Evolutionary conservation across 2,113 vertebrate species (phyloP).

Genomic region (Gallinago media): DNA sequence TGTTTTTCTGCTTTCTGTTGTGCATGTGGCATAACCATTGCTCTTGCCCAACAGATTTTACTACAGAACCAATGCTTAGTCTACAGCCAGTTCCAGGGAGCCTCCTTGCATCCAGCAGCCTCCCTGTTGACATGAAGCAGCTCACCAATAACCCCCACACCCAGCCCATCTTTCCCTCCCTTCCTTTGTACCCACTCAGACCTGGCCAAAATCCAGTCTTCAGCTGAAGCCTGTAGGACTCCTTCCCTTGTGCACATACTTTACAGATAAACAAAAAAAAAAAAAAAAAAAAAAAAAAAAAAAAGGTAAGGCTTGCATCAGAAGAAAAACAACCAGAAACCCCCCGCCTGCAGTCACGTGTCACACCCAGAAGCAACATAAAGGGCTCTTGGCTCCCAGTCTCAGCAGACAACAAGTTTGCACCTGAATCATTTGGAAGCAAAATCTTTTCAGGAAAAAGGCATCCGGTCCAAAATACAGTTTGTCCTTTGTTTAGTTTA

Average conservation of each 20-base stretch:
- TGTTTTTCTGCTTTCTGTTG: background rate
- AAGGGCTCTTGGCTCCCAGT: background rate
- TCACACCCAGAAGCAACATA: background rate
- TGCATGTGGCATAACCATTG: background rate
- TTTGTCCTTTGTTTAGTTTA: constrained; percentile 35
- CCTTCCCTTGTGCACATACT: background rate
- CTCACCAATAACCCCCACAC: background rate
- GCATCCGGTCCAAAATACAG: background rate
- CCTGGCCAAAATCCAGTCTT: constrained; percentile 6
- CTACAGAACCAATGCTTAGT: background rate
- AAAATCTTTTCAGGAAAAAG: constrained; percentile 37
- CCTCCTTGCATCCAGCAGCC: background rate
- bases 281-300: background rate
- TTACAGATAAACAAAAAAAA: background rate
- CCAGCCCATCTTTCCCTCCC: background rate
- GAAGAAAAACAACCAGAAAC: constrained; percentile 9
- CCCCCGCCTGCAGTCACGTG: background rate
- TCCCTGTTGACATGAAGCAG: background rate
- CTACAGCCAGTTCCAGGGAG: background rate
- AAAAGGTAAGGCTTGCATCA: background rate
- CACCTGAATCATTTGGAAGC: constrained; percentile 41
- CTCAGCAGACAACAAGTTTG: constrained; percentile 13
- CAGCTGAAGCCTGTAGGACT: background rate
- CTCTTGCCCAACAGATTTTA: background rate
- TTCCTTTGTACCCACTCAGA: background rate